Base-by-base conservation (phyloP, 2,113 vertebrate species). In the Chroicocephalus ridibundus region DNA sequence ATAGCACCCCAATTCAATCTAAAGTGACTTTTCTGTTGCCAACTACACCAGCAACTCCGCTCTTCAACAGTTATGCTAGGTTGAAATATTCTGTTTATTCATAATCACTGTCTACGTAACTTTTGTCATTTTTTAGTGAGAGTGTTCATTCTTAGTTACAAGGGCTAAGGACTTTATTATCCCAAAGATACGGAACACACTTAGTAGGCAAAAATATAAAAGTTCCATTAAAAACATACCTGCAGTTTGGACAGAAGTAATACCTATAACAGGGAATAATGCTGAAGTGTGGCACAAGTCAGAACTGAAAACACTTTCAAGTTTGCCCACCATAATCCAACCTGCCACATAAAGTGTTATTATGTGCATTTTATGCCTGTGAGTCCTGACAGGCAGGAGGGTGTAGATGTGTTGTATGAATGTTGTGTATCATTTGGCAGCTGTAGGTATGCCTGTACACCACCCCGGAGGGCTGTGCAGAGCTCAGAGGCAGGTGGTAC, bases 391-490 rank as follows among this genome's bases (percentile, higher is more conserved):
- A 86, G 54, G 60, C 0, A 0, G 72, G 34, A 94, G n/a, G 15
- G 15, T 49, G 38, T 51, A 68, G 26, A 8, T 62, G 1, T 8
- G 24, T 16, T 70, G 9, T 18, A 13, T 38, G 57, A 81, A 24
- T 1, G 3, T 55, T 34, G 19, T 25, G 40, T 17, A 13, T 65
- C 10, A 76, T 79, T 47, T 6, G 4, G 69, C 72, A 71, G 1
- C 4, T 18, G 26, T 42, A 60, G 55, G 4, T 19, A 14, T 0
- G 24, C 19, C 32, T 64, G 17, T 18, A 32, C 0, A 4, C 34
- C 25, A 17, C 18, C 3, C 19, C 5, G 34, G 7, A 55, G 31
- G 19, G 57, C 61, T 92, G 26, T 3, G 0, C 0, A 1, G 19
- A 62, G 27, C 91, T 57, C 57, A 49, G 66, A 69, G 31, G 54